phyloP scores from a whole-genome alignment of 2,797 vertebrate genomes.

The Urophycis tenuis region DNA sequence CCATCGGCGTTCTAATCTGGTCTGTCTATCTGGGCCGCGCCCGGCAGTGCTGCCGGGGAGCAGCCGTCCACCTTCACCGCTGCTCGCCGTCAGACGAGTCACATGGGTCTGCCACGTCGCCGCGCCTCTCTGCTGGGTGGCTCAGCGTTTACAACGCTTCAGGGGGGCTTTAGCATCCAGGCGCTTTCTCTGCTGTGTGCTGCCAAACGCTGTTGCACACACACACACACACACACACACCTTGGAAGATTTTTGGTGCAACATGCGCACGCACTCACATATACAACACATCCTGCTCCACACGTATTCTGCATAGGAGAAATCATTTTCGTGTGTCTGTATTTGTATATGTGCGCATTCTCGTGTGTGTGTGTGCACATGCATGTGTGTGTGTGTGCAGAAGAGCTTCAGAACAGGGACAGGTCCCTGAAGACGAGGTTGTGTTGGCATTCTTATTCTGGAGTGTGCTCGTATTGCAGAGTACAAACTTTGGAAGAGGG shows the following conservation, averaged over 20 bases:
- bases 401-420: conserved; percentile 49
- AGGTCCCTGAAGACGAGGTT: conserved; percentile 42
- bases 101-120: not conserved
- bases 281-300: not conserved
- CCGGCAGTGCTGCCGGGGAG: not conserved
- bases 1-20: not conserved
- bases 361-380: conserved; percentile 6
- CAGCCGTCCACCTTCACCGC: not conserved
- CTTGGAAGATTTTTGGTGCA: conserved; percentile 42
- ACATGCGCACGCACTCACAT: not conserved
- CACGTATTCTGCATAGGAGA: not conserved
- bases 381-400: not conserved
- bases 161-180: not conserved
- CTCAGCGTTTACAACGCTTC: not conserved
- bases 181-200: conserved; percentile 12
- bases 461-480: conserved; percentile 38
- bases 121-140: not conserved
- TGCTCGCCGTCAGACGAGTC: not conserved
- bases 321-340: not conserved
- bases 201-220: conserved; percentile 34
- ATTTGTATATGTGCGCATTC: not conserved
- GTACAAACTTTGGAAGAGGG: conserved; percentile 34
- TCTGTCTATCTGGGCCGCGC: not conserved
- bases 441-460: conserved; percentile 41
- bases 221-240: not conserved